These are phyloP conservation scores for Columba guinea DNA, from an alignment of 2,797 vertebrate genomes.

Conservation along the genomic window DNA sequence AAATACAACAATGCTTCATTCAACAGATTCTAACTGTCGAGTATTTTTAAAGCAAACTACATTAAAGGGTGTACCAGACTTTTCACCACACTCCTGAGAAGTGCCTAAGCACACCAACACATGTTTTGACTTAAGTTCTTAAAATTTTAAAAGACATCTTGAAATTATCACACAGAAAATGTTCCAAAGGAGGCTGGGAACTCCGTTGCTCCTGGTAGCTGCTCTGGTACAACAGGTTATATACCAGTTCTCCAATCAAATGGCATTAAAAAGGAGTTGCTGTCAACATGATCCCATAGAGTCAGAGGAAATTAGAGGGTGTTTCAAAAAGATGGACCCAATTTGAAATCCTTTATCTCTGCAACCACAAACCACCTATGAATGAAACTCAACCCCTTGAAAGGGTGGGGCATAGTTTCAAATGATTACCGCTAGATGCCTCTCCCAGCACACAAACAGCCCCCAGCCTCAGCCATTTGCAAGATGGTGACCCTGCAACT, in stretches of 20 bases:
- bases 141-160: not conserved
- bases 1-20: not conserved
- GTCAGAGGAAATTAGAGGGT: not conserved
- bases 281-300: not conserved
- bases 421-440: too few relatives aligned
- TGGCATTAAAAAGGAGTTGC: not conserved
- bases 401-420: too few relatives aligned
- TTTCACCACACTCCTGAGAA: not conserved
- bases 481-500: too few relatives aligned
- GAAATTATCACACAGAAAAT: not conserved
- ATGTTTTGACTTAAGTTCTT: not conserved
- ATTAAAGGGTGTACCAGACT: not conserved
- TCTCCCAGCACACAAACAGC: too few relatives aligned
- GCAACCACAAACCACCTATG: too few relatives aligned
- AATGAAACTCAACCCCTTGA: too few relatives aligned
- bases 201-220: not conserved
- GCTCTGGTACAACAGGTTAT: not conserved
- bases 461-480: too few relatives aligned
- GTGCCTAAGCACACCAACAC: not conserved
- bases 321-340: too few relatives aligned
- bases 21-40: accelerated
- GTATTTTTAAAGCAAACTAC: not conserved
- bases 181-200: not conserved
- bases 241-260: not conserved
- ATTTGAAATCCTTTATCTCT: too few relatives aligned